phyloP scores from a whole-genome alignment of 2,113 vertebrate species.

The Butorides virescens region DNA sequence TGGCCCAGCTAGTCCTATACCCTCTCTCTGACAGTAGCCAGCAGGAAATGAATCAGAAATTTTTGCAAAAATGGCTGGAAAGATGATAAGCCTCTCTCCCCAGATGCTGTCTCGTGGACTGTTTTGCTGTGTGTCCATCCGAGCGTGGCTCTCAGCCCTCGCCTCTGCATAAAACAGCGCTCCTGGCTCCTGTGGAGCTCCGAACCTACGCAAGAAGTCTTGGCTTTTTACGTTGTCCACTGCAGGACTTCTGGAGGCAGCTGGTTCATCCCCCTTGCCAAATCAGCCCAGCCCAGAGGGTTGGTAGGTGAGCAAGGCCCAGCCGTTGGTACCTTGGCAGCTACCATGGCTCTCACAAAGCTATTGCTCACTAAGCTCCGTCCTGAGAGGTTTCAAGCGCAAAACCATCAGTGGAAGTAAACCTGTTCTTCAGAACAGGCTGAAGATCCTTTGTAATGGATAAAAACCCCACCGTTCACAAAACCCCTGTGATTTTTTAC shows the following conservation, averaged over 20 bases:
- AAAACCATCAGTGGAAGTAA: not conserved
- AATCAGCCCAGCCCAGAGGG: not conserved
- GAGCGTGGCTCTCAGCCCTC: not conserved
- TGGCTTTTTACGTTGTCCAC: not conserved
- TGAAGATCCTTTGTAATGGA: not conserved
- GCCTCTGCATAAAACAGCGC: accelerated
- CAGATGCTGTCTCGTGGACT: not conserved
- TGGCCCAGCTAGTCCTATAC: conserved; percentile 16
- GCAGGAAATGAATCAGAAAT: conserved; percentile 21
- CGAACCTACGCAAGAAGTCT: not conserved
- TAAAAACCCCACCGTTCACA: not conserved
- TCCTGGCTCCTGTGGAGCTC: not conserved
- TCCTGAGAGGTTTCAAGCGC: not conserved
- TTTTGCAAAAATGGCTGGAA: conserved; percentile 3
- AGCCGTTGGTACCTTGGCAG: not conserved
- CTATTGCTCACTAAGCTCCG: not conserved
- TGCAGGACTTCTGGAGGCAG: not conserved
- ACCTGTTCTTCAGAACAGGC: not conserved
- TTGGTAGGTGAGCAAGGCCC: not conserved
- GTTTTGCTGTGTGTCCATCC: accelerated
- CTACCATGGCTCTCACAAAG: not conserved
- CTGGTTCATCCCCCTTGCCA: not conserved
- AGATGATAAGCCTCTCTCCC: not conserved
- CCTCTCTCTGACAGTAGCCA: conserved; percentile 4
- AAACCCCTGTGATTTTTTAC: not conserved